Evolutionary conservation across 2,888 invertebrate species (phyloP).

Genomic region (Gastrophysa polygoni): DNA sequence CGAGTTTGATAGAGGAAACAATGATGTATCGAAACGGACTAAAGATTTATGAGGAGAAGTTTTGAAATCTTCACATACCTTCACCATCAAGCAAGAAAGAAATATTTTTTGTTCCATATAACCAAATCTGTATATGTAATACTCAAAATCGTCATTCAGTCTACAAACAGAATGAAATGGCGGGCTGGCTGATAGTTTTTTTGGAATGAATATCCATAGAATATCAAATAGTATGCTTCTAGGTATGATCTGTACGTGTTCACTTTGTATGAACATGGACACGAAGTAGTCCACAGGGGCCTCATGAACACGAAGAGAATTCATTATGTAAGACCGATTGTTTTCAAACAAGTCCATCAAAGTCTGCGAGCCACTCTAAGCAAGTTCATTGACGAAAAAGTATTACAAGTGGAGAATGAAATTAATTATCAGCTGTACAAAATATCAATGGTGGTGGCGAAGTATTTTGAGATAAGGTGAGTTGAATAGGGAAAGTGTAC

Average conservation of each 20-base stretch:
- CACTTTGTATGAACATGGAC: neutral
- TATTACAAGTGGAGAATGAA: neutral
- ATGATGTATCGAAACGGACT: too few species aligned
- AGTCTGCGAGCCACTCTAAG: neutral
- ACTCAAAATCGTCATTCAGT: too few species aligned
- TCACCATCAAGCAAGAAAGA: too few species aligned
- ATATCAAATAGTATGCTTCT: neutral
- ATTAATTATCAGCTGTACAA: neutral
- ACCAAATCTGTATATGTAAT: too few species aligned
- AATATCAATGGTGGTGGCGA: neutral
- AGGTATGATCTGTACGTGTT: neutral
- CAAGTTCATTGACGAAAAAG: neutral
- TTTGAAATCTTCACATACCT: too few species aligned
- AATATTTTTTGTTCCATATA: too few species aligned
- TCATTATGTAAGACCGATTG: conserved; percentile 2
- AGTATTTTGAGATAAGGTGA: neutral
- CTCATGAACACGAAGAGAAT: conserved; percentile 4
- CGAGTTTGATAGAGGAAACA: too few species aligned
- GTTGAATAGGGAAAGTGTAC: too few species aligned
- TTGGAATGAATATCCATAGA: neutral
- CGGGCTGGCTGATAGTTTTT: neutral
- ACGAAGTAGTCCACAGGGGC: conserved; percentile 7
- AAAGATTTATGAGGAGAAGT: too few species aligned
- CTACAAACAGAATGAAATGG: too few species aligned
- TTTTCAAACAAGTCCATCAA: conserved; percentile 13